Conservation (phyloP, 2,113 vertebrate species). For the Grantiella picta region DNA sequence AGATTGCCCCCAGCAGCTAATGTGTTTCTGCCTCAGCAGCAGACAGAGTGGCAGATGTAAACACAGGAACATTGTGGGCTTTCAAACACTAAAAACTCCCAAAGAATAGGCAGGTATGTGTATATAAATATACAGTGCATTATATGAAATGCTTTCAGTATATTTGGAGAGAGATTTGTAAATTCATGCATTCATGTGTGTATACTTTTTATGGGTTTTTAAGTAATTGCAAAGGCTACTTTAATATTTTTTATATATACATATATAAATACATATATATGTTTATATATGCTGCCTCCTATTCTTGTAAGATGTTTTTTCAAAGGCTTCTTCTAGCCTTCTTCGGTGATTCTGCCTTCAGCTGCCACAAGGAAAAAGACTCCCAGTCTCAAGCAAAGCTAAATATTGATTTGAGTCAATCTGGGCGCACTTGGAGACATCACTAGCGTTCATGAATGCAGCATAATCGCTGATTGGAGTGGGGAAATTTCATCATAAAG, state of each 20-base stretch:
- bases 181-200: not conserved
- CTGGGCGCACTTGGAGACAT: conserved; percentile 56
- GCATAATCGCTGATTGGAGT: conserved; percentile 58
- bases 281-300: not conserved
- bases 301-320: not conserved
- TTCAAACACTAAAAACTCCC: not conserved
- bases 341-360: not conserved
- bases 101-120: not conserved
- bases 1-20: conserved; percentile 7
- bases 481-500: conserved; percentile 68
- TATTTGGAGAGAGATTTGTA: not conserved
- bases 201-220: not conserved
- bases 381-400: conserved; percentile 14
- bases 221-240: not conserved
- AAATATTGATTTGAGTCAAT: conserved; percentile 61
- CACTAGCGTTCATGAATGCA: conserved; percentile 52
- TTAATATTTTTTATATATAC: not conserved
- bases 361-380: conserved; percentile 5
- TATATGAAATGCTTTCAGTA: not conserved
- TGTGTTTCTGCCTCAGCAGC: not conserved
- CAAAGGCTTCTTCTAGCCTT: not conserved
- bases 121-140: not conserved
- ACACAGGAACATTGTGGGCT: not conserved
- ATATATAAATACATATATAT: fast-evolving
- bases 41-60: conserved; percentile 7